Base-by-base conservation (phyloP, 2,888 invertebrate species). In the Digitonthophagus gazella region DNA sequence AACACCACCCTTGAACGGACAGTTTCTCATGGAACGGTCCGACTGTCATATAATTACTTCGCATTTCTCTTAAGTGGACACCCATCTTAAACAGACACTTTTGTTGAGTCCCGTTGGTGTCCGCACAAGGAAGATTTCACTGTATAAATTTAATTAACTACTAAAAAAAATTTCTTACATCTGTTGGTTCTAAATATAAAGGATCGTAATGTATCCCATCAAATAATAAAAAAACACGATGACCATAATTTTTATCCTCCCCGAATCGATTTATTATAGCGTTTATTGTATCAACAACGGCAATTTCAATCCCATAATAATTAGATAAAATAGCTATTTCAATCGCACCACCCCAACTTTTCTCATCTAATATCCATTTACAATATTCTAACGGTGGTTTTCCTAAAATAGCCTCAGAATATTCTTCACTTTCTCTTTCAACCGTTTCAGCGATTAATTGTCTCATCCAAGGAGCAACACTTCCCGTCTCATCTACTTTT, bases 201-300 rank as follows among this genome's bases (percentile, higher is more conserved):
- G 97, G 96, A 83, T 98, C 98, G 80, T 98, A 98, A 83, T 98
- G 98, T 66, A 97, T 95, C 15, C 97, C 97, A 83, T 97, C 97
- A 80, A 97, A 98, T 65, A 97, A 86, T 3, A 98, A 84, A 79
- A 97, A 93, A 2, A 96, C 94, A 76, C 97, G 84, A 69, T 92
- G 87, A 1, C 90, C 87, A 80, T 93, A 97, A 76, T 91, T 89
- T 78, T 92, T 90, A 82, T 97, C 96, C 83, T 97, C 97, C 0
- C 97, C 97, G 83, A 97, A 96, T 75, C 94, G 89, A 81, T 96
- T 96, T 70, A 97, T 92, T 71, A 95, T 92, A 57, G 91, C 92
- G 81, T 95, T 95, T 74, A 95, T 89, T 64, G 95, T 95, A 80
- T 97, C 95, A 2, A 97, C 93, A 1, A 97, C 97, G 71, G 91